Base-by-base conservation (phyloP, 1,140 invertebrate species). In the Chymomyza costata region DNA sequence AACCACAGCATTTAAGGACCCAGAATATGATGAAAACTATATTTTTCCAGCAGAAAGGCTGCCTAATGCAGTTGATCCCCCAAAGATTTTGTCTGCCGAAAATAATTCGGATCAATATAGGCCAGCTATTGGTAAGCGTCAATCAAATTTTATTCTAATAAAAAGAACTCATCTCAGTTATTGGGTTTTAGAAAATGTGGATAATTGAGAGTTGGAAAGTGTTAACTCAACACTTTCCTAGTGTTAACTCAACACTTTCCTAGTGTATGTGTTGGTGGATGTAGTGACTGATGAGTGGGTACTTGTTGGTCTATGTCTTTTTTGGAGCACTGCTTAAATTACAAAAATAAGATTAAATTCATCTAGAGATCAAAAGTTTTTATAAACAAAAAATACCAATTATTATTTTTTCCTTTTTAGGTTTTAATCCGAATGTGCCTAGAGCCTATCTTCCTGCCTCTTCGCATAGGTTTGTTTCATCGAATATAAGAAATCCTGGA, bases 1-100 rank as follows among this genome's bases (percentile, higher is more conserved):
- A 68, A 95, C 94, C 73, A 89, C 95, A 1, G 87, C 90, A 32
- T 98, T 89, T 83, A 85, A 90, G 47, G 95, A 98, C 89, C 96
- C 95, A 0, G 87, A 90, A 55, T 98, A 93, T 87, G 86, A 88
- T 0, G 87, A 87, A 1, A 91, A 91, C 60, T 94, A 90, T 80
- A 87, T 95, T 8, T 98, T 96, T 86, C 90, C 92, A 13, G 93
- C 96, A 8, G 89, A 86, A 28, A 87, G 90, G 31, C 86, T 98
- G 28, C 86, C 90, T 44, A 89, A 90, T 5, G 92, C 90, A 13
- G 88, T 88, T 17, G 89, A 93, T 40, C 94, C 96, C 1, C 88
- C 90, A 0, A 87, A 88, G 46, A 92, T 95, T 1, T 87, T 98
- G 19, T 92, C 96, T 84, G 89, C 93, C 76, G 89, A 91, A 13